phyloP scores from a whole-genome alignment of 2,888 invertebrate genomes.

The Anoplius nigerrimus region DNA sequence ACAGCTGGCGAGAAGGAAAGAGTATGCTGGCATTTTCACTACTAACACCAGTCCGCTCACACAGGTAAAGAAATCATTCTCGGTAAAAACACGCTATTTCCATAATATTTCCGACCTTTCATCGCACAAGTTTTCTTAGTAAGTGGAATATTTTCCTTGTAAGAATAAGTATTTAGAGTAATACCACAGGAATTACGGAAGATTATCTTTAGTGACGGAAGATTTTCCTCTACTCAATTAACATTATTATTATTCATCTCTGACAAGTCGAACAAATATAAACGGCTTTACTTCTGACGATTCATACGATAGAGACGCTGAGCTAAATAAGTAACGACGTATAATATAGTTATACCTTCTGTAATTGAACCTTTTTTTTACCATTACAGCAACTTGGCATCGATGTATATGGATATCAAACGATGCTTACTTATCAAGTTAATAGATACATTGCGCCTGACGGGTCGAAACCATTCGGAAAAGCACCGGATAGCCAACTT shows the following conservation, averaged over 20 bases:
- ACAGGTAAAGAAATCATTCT: conserved; percentile 78
- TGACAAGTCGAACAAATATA: no score
- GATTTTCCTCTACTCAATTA: no score
- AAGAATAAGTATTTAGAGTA: no score
- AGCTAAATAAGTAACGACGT: no score
- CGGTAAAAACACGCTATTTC: neutral
- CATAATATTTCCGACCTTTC: neutral
- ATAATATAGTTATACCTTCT: no score
- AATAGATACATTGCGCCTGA: conserved; percentile 85
- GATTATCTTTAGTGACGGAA: neutral
- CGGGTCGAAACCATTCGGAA: conserved; percentile 84
- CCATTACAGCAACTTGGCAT: conserved; percentile 85
- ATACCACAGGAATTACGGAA: no score
- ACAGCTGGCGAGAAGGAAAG: conserved; percentile 79
- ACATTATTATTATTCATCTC: neutral
- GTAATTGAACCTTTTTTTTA: conserved; percentile 7
- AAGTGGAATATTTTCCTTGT: neutral
- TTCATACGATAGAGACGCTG: no score
- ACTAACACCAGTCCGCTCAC: conserved; percentile 93
- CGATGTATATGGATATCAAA: conserved; percentile 87
- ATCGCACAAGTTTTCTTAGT: no score
- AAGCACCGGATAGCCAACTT: conserved; percentile 86
- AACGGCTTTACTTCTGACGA: conserved; percentile 4
- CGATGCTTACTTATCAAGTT: conserved; percentile 86
- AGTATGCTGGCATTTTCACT: conserved; percentile 87